Percentiles rank a stretch among this genome's conserved stretches.
These are phyloP conservation scores for Thunnus maccoyii DNA, from an alignment of 2,113 vertebrate species.

Conservation along the genomic window DNA sequence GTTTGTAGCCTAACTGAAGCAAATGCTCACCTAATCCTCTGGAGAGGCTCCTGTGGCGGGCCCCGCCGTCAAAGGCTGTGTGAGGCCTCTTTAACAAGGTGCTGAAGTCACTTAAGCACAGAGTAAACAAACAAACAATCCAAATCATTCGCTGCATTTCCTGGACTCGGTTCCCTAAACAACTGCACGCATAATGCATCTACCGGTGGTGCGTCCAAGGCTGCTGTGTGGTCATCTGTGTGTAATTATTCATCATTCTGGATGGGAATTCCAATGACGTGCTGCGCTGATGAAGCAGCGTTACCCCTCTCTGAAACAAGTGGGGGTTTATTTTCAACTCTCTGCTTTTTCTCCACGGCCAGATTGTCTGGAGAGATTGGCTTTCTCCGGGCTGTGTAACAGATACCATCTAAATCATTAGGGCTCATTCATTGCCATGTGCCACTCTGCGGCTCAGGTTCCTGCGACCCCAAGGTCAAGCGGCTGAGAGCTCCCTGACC, in stretches of 20 bases:
- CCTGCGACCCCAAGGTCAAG: constrained; percentile 89
- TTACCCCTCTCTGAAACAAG: constrained; percentile 66
- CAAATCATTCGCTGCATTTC: constrained; percentile 58
- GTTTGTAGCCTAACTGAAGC: constrained; percentile 84
- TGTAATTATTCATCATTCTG: constrained; percentile 72
- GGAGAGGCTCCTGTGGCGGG: constrained; percentile 62
- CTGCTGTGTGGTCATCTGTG: constrained; percentile 68
- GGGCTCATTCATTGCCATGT: constrained; percentile 90
- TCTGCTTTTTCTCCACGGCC: constrained; percentile 73
- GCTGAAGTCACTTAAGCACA: constrained; percentile 66
- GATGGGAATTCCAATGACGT: constrained; percentile 51
- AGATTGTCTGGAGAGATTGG: constrained; percentile 80
- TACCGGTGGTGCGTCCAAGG: constrained; percentile 5
- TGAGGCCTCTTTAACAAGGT: constrained; percentile 63
- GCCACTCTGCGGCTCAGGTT: constrained; percentile 93
- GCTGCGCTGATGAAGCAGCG: constrained; percentile 37
- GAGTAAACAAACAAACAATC: constrained; percentile 75
- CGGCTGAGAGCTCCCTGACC: constrained; percentile 90
- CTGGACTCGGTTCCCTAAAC: constrained; percentile 45
- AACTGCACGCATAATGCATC: constrained; percentile 4
- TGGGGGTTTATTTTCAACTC: constrained; percentile 72
- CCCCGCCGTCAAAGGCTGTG: constrained; percentile 18
- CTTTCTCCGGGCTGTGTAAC: constrained; percentile 92
- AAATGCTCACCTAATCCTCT: constrained; percentile 87
- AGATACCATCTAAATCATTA: constrained; percentile 99